Conservation (phyloP, 2,113 vertebrate species). For the Poecile atricapillus region DNA sequence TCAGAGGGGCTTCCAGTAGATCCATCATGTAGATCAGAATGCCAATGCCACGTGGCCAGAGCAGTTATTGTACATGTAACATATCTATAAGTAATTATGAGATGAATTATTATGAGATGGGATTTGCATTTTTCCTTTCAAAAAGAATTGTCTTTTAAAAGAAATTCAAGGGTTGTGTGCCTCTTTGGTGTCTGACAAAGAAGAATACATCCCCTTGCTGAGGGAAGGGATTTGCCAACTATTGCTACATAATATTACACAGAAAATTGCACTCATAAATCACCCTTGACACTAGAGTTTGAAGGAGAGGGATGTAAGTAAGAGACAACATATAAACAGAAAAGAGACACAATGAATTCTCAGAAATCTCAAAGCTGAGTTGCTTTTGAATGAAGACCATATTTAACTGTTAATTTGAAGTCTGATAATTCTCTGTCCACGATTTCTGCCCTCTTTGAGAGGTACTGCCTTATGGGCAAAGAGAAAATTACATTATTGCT, state of each 20-base stretch:
- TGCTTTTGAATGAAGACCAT: not conserved
- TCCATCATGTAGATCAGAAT: not conserved
- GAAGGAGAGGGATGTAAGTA: constrained; percentile 5
- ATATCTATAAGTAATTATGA: not conserved
- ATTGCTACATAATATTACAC: not conserved
- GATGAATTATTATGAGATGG: not conserved
- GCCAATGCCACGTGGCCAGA: not conserved
- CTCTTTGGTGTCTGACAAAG: not conserved
- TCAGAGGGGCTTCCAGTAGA: not conserved
- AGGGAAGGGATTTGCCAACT: constrained; percentile 4
- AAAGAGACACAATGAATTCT: not conserved
- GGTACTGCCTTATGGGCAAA: not conserved
- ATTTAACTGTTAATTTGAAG: constrained; percentile 11
- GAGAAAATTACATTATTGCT: not conserved
- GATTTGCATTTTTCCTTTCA: not conserved
- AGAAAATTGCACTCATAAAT: constrained; percentile 33
- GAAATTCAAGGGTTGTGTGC: not conserved
- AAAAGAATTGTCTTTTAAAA: not conserved
- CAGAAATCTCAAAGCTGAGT: not conserved
- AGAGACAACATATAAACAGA: not conserved
- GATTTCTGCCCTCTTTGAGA: not conserved
- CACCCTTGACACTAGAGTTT: not conserved
- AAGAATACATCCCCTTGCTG: not conserved
- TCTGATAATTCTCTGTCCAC: not conserved
- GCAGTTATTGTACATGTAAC: not conserved